phyloP scores from a whole-genome alignment of 2,888 invertebrate genomes.

The Hemaris fuciformis region DNA sequence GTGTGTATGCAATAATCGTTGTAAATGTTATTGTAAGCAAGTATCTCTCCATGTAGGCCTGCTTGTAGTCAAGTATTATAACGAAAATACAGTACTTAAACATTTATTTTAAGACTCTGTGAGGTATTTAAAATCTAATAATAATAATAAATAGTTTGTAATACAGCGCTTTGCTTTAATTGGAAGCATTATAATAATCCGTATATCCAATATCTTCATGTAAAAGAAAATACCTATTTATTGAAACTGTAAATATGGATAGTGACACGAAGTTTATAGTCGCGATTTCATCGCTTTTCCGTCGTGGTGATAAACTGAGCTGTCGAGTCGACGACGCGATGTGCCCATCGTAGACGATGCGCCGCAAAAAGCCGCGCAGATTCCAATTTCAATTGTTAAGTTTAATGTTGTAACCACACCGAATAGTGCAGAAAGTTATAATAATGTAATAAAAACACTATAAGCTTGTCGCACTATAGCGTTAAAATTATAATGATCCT shows the following conservation, averaged over 20 bases:
- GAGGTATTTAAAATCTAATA: no score
- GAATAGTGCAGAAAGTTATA: background rate
- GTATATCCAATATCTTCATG: background rate
- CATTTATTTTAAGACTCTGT: no score
- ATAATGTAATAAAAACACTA: no score
- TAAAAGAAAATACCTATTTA: conserved; percentile 17
- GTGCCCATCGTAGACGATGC: background rate
- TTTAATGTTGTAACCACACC: background rate
- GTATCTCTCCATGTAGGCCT: background rate
- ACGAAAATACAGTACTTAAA: background rate
- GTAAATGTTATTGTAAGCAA: background rate
- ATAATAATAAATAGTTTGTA: no score
- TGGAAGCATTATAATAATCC: background rate
- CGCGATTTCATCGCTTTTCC: conserved; percentile 47
- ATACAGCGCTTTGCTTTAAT: background rate
- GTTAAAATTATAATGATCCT: no score
- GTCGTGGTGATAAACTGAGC: conserved; percentile 46
- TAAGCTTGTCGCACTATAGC: no score
- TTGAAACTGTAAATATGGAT: conserved; percentile 33
- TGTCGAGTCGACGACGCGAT: conserved; percentile 32
- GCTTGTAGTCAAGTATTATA: background rate
- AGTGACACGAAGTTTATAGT: conserved; percentile 42
- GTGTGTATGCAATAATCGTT: background rate
- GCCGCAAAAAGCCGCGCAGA: background rate
- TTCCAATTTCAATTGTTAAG: background rate